These are phyloP conservation scores for Leucophenga maculata DNA, from an alignment of 2,888 invertebrate genomes.

Conservation along the genomic window DNA sequence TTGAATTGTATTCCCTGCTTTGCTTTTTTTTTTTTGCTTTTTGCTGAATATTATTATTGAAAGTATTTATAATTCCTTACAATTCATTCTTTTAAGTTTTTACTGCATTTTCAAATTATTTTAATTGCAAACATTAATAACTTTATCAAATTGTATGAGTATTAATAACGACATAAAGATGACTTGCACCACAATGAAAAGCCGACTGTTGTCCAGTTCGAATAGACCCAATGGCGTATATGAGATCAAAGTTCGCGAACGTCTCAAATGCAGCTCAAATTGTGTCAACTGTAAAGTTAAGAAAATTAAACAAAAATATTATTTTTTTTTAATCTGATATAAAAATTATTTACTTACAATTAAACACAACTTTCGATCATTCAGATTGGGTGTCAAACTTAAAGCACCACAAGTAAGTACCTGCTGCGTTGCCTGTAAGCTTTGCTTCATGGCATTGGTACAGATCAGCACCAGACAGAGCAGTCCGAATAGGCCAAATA, in stretches of 20 bases:
- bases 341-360: constrained; percentile 45
- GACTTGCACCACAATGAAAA: constrained; percentile 51
- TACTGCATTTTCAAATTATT: too few relatives aligned
- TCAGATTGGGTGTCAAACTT: constrained; percentile 1
- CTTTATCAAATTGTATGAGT: constrained; percentile 64
- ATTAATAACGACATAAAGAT: constrained; percentile 57
- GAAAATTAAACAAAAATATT: not conserved
- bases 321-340: not conserved
- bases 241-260: constrained; percentile 40
- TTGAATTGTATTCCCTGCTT: too few relatives aligned
- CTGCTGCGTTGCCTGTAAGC: constrained; percentile 28
- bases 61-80: too few relatives aligned
- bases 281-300: constrained; percentile 41
- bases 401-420: constrained; percentile 21
- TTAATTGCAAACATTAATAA: not conserved
- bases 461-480: constrained; percentile 39
- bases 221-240: constrained; percentile 57
- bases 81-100: too few relatives aligned
- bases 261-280: constrained; percentile 41
- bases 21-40: too few relatives aligned
- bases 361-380: constrained; percentile 13
- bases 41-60: too few relatives aligned
- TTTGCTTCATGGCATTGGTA: constrained; percentile 32
- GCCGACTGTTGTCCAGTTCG: constrained; percentile 52
- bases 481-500: constrained; percentile 34